Conservation (phyloP, 2,113 vertebrate genomes). For the Amphiprion percula region DNA sequence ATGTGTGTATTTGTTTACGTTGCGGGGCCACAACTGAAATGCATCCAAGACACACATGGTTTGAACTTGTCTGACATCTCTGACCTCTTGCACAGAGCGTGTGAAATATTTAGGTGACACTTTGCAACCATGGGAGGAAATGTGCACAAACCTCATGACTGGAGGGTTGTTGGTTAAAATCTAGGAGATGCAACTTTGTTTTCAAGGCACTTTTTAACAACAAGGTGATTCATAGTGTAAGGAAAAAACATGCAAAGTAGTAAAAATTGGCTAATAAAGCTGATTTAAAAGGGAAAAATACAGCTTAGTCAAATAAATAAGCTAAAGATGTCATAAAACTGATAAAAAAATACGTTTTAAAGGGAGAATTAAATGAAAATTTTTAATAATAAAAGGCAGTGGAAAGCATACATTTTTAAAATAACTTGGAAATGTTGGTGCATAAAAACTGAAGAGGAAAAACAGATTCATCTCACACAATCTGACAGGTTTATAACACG, state of each 20-base stretch:
- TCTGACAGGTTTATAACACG: no score
- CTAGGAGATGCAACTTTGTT: background rate
- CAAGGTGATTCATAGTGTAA: background rate
- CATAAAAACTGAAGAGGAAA: no score
- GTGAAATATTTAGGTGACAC: constrained; percentile 16
- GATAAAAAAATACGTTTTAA: no score
- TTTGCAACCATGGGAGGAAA: constrained; percentile 40
- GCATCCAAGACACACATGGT: constrained; percentile 39
- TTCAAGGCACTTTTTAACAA: background rate
- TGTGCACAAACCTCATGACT: background rate
- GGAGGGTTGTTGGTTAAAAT: background rate
- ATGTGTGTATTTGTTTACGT: constrained; percentile 32
- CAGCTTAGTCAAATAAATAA: no score
- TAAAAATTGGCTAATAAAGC: no score
- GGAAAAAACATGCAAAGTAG: background rate
- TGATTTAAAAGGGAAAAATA: no score
- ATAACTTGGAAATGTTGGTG: no score
- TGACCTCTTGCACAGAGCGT: constrained; percentile 5
- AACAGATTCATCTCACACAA: no score
- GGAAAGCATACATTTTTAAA: no score
- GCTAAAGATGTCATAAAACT: no score
- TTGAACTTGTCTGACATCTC: constrained; percentile 25
- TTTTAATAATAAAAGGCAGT: no score
- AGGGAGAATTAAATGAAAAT: no score
- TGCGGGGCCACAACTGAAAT: constrained; percentile 34